A percentile compares a stretch with the other conserved stretches of the same genome.
These are phyloP conservation scores for Tympanoctomys barrerae DNA, from an alignment of 2,797 vertebrate genomes.

Conservation along the genomic window DNA sequence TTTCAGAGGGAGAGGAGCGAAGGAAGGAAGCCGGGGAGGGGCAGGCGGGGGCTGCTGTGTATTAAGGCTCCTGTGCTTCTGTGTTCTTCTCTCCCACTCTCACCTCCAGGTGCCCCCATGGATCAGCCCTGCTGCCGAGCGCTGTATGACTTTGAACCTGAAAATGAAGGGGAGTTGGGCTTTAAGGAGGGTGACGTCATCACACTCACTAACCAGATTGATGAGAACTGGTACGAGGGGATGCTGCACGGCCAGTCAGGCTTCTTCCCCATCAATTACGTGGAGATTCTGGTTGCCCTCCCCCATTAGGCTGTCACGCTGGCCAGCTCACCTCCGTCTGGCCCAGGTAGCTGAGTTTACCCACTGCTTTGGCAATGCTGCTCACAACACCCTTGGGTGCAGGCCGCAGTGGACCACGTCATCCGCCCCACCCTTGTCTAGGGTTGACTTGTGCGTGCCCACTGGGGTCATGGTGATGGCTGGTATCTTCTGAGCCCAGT, in stretches of 20 bases:
- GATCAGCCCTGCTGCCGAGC: slow-evolving; percentile 98
- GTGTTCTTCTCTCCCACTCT: slow-evolving; percentile 78
- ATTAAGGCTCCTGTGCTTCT: slow-evolving; percentile 22
- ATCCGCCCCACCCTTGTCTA: slow-evolving; percentile 84
- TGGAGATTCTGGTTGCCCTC: slow-evolving; percentile 97
- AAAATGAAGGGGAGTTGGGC: slow-evolving; percentile 98
- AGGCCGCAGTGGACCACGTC: slow-evolving; percentile 88
- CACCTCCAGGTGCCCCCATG: slow-evolving; percentile 91
- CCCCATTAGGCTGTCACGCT: slow-evolving; percentile 91
- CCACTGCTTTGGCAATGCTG: slow-evolving; percentile 91
- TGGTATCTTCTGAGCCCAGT: slow-evolving; percentile 85
- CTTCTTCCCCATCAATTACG: slow-evolving; percentile 99
- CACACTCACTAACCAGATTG: slow-evolving; percentile 98
- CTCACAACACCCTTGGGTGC: slow-evolving; percentile 88
- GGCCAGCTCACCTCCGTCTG: slow-evolving; percentile 81
- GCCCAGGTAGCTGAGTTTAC: slow-evolving; percentile 84
- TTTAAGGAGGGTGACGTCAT: slow-evolving; percentile 99
- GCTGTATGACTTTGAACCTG: slow-evolving; percentile 98
- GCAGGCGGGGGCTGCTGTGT: rapidly evolving
- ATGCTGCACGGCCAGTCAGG: slow-evolving; percentile 98
- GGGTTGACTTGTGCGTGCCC: slow-evolving; percentile 85
- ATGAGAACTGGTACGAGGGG: slow-evolving; percentile 99
- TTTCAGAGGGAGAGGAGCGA: neutral
- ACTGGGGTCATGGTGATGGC: slow-evolving; percentile 84
- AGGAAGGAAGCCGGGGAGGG: neutral